These are phyloP conservation scores for Sphaerodactylus townsendi DNA, from an alignment of 2,113 vertebrate species.

Conservation along the genomic window DNA sequence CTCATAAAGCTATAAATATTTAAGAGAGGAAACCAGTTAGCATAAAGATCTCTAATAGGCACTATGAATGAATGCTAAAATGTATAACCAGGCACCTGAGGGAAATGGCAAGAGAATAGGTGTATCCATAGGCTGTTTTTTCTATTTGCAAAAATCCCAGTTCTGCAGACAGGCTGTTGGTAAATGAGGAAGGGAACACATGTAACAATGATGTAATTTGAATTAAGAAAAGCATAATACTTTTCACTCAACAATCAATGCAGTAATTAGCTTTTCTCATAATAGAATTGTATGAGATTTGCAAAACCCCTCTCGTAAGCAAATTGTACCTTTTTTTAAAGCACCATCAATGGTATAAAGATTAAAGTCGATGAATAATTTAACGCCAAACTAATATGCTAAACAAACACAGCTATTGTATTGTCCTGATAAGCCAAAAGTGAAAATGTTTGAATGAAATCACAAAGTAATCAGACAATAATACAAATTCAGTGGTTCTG, in stretches of 20 bases:
- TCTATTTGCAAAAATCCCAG: slow-evolving; percentile 56
- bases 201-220: slow-evolving; percentile 31
- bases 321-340: slow-evolving; percentile 38
- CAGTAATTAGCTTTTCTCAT: slow-evolving; percentile 53
- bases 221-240: slow-evolving; percentile 35
- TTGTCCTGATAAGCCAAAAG: slow-evolving; percentile 9
- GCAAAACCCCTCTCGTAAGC: slow-evolving; percentile 35
- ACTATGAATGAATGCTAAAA: slow-evolving; percentile 64
- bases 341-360: slow-evolving; percentile 17
- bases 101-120: slow-evolving; percentile 66
- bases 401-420: not conserved
- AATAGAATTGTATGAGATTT: slow-evolving; percentile 53
- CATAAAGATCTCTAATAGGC: slow-evolving; percentile 69
- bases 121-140: slow-evolving; percentile 49
- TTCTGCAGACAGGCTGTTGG: slow-evolving; percentile 33
- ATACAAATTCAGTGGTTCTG: not conserved
- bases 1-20: slow-evolving; percentile 73
- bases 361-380: slow-evolving; percentile 13
- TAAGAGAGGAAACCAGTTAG: slow-evolving; percentile 68
- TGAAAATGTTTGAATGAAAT: slow-evolving; percentile 5
- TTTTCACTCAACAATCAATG: slow-evolving; percentile 35
- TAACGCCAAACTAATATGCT: not conserved
- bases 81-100: slow-evolving; percentile 63
- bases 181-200: slow-evolving; percentile 50
- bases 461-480: not conserved